Conservation (phyloP, 1,140 invertebrate species). For the Mylabris phalerata region DNA sequence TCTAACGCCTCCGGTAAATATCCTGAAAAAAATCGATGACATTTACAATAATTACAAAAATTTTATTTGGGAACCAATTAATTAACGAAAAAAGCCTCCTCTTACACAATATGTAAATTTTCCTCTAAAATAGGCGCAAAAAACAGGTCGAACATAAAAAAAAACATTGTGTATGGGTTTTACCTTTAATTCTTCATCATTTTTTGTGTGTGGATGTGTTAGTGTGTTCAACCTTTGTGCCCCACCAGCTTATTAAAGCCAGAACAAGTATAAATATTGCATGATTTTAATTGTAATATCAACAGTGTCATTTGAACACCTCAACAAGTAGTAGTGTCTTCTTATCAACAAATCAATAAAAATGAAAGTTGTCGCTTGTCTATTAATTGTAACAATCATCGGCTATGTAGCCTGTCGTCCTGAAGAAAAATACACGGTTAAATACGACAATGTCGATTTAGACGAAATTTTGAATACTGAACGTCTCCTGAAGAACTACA, state of each 20-base stretch:
- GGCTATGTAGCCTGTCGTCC: conserved; percentile 15
- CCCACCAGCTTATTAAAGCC: background rate
- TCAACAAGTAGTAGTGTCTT: background rate
- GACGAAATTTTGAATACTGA: conserved; percentile 47
- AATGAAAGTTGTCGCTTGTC: background rate
- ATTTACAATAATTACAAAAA: too few relatives aligned
- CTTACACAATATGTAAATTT: too few relatives aligned
- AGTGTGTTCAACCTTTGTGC: background rate
- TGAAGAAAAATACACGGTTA: conserved; percentile 45
- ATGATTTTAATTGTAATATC: background rate
- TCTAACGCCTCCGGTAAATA: conserved; percentile 58
- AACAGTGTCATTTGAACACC: background rate
- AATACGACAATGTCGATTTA: conserved; percentile 50
- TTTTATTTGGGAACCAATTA: too few relatives aligned
- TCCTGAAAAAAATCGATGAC: too few relatives aligned
- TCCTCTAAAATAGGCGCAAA: too few relatives aligned
- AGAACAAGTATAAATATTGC: background rate
- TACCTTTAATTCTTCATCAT: too few relatives aligned
- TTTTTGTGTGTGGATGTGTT: background rate
- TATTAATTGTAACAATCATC: conserved; percentile 1
- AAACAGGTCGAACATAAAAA: too few relatives aligned
- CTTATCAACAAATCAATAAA: background rate
- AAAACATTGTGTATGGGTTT: too few relatives aligned
- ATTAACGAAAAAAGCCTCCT: too few relatives aligned
- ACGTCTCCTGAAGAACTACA: conserved; percentile 46